phyloP scores from a whole-genome alignment of 2,113 vertebrate genomes.

The Oncorhynchus masou region DNA sequence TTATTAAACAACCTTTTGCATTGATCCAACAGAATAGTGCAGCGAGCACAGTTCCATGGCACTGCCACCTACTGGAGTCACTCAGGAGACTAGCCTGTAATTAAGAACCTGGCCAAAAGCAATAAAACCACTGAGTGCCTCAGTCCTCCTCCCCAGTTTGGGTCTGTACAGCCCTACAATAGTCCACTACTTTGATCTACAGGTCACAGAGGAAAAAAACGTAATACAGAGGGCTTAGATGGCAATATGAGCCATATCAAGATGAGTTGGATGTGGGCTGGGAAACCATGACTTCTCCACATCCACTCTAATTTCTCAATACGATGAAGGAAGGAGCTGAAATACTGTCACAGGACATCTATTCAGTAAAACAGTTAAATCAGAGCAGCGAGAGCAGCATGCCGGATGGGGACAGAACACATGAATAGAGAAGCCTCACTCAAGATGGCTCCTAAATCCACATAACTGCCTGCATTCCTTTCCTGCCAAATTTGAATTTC shows the following conservation, averaged over 20 bases:
- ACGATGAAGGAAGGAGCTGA: constrained; percentile 45
- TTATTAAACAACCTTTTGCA: constrained; percentile 50
- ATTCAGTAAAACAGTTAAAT: constrained; percentile 47
- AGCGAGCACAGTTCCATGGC: constrained; percentile 36
- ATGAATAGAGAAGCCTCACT: constrained; percentile 49
- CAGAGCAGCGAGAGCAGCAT: neutral
- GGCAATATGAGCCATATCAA: constrained; percentile 59
- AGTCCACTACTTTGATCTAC: constrained; percentile 72
- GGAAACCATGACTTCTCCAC: constrained; percentile 55
- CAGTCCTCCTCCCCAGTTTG: constrained; percentile 42
- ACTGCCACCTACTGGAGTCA: constrained; percentile 37
- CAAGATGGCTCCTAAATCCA: constrained; percentile 50
- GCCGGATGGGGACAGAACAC: constrained; percentile 52
- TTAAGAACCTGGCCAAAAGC: constrained; percentile 65
- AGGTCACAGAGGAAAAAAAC: constrained; percentile 63
- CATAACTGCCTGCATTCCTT: constrained; percentile 41
- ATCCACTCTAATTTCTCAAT: constrained; percentile 54
- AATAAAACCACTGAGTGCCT: constrained; percentile 55
- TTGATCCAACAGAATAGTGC: constrained; percentile 55
- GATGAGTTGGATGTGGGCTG: constrained; percentile 40
- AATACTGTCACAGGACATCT: constrained; percentile 59
- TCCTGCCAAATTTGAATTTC: constrained; percentile 50
- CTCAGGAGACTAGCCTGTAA: constrained; percentile 56
- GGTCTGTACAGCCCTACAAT: constrained; percentile 47
- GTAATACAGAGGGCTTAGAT: constrained; percentile 52